Base-by-base conservation (phyloP, 2,113 vertebrate genomes). In the Ammospiza caudacuta region DNA sequence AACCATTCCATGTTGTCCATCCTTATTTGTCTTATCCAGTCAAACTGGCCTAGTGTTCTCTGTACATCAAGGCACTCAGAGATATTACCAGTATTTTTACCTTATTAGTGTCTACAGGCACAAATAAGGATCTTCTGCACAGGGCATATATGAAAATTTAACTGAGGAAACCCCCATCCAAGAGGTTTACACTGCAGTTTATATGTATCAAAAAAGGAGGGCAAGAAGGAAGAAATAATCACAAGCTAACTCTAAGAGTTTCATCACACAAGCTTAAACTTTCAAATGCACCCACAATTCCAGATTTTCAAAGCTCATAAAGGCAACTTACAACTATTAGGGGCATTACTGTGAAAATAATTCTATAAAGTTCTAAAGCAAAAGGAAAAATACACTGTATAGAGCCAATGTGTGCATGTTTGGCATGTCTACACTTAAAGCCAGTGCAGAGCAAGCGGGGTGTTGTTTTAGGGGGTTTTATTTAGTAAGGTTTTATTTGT, bases 401-500 rank as follows among this genome's bases (percentile, higher is more conserved):
- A 76, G 47, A 31, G 46, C 14, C 20, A 66, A 24, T 0, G 2
- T 22, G 11, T 7, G 33, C 5, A 68, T 11, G 7, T 58, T 74
- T 67, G 33, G 19, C 29, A 63, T 1, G 14, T 14, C 35, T 24
- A 27, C 3, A 8, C 44, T 57, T 57, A 61, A 67, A 62, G 68
- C 19, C 59, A 63, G 16, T 33, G 23, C 2, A 8, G 28, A 6
- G 25, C 3, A 67, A 6, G 4, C 9, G 9, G 2, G 1, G 7
- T 57, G 9, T 1, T 76, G 55, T 24, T 19, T 41, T 11, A 0
- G 12, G 15, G 15, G 3, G 1, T 37, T n/a, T 58, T n/a, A 13
- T 23, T 77, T 17, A 58, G 19, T 35, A 22, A 29, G 2, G 31
- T 12, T 43, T 64, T 54, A 9, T 22, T 76, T 39, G 9, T 55